Conservation (phyloP, 2,888 invertebrate species). For the Scaptodrosophila latifasciaeformis region DNA sequence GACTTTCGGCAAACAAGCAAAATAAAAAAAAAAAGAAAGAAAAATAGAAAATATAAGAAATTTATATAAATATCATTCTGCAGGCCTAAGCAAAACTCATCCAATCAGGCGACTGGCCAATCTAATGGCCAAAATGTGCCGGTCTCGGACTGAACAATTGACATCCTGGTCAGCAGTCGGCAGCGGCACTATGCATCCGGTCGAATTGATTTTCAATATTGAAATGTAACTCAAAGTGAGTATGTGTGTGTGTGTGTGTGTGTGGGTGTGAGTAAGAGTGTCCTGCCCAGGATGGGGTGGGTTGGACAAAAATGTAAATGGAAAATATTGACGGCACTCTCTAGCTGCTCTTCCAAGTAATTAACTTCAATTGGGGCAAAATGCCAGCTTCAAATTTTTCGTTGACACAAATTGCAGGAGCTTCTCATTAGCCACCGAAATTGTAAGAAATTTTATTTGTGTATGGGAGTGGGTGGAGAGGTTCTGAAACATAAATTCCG, state of each 20-base stretch:
- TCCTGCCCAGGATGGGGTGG: too few species aligned
- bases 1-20: slow-evolving; percentile 44
- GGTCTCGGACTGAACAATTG: slow-evolving; percentile 41
- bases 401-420: too few species aligned
- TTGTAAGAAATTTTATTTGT: too few species aligned
- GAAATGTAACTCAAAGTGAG: too few species aligned
- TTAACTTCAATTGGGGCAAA: slow-evolving; percentile 61
- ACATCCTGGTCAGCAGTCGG: slow-evolving; percentile 56
- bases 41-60: slow-evolving; percentile 2
- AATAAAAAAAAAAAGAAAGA: slow-evolving; percentile 16
- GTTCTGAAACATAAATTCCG: slow-evolving; percentile 52
- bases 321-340: slow-evolving; percentile 4
- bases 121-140: background rate
- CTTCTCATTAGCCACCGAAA: slow-evolving; percentile 46
- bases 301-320: slow-evolving; percentile 39
- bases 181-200: slow-evolving; percentile 58
- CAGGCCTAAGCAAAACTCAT: slow-evolving; percentile 57
- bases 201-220: slow-evolving; percentile 51
- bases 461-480: too few species aligned
- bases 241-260: too few species aligned
- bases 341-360: slow-evolving; percentile 52
- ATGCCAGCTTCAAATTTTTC: too few species aligned
- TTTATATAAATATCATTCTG: slow-evolving; percentile 41
- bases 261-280: too few species aligned
- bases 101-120: slow-evolving; percentile 1